Evolutionary conservation across 1,140 invertebrate species (phyloP), one percentile per base, ranked within the genome.

Genomic region (Bombus affinis): DNA sequence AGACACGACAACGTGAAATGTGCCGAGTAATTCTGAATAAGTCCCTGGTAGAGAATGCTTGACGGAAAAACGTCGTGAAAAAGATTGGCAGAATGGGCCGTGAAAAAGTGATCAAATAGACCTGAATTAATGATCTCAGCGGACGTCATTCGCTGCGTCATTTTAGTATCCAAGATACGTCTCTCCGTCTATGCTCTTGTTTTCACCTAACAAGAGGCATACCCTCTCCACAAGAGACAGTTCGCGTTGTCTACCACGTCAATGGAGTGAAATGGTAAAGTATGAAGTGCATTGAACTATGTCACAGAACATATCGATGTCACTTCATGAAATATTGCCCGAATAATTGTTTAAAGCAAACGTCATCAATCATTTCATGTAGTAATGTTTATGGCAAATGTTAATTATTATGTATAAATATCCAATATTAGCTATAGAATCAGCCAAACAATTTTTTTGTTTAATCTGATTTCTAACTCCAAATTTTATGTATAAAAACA

Each of bases 1-100:
- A 25, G 47, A 28, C 3, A 15, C 18, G 42, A 32, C 39, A 18
- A 72, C 28, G 47, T 28, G 53, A 62, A 59, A 77, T 62, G 37
- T 77, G 53, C 74, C 35, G 53, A 62, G 75, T 77, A 77, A 77
- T 62, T 18, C 53, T 62, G 57, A 42, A 77, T 59, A 62, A 77
- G 37, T 78, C 10, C 28, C 44, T 35, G 73, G 12, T 53, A 8
- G 22, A 74, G 28, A 3, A 44, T n/a, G 9, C n/a, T 77, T 37
- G 28, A n/a, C 18, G 59, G 28, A 39, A 32, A 37, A 77, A 39
- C 6, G 37, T 9, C 6, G 15, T 62, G 39, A n/a, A 25, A 35
- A 53, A 35, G 10, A 10, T 18, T 25, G 18, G 9, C 9, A 22
- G 75, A 65, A 42, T 12, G 57, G 74, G 74, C 53, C 13, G 5